A percentile compares a stretch with the other conserved stretches of the same genome.
These are phyloP conservation scores for Bergia puertoricense DNA, from an alignment of 92 coral and sea anemone species.

Conservation along the genomic window DNA sequence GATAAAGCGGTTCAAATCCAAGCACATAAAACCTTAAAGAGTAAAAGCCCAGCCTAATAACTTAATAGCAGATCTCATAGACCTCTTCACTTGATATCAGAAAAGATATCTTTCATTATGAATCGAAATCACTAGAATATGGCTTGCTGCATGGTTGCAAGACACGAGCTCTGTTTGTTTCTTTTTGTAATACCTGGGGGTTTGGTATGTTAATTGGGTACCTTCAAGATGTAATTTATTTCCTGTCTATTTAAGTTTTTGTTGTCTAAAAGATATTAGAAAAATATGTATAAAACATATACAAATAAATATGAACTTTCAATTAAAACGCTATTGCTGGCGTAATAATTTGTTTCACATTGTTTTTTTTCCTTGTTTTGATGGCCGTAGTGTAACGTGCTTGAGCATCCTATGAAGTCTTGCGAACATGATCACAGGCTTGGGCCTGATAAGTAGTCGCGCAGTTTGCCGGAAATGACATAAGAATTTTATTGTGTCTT, in stretches of 20 bases:
- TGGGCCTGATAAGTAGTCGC: not conserved
- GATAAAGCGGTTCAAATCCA: not conserved
- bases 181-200: no score
- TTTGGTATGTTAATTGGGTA: no score
- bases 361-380: slow-evolving; percentile 6
- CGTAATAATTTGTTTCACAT: not conserved
- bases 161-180: not conserved
- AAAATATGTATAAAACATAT: no score
- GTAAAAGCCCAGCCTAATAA: not conserved
- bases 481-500: not conserved
- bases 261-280: no score
- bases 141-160: not conserved
- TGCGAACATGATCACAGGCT: not conserved
- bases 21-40: not conserved
- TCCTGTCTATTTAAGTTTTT: no score
- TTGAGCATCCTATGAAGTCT: not conserved
- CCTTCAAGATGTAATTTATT: no score
- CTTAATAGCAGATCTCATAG: not conserved
- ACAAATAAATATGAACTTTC: not conserved
- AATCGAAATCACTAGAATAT: not conserved
- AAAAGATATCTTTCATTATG: not conserved
- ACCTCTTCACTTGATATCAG: not conserved
- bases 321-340: not conserved
- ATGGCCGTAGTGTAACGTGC: not conserved
- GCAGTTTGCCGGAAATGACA: slow-evolving; percentile 22